Evolutionary conservation across 1,140 invertebrate genomes (phyloP), one percentile per base, ranked within the genome.

Genomic region (Aphidius gifuensis): DNA sequence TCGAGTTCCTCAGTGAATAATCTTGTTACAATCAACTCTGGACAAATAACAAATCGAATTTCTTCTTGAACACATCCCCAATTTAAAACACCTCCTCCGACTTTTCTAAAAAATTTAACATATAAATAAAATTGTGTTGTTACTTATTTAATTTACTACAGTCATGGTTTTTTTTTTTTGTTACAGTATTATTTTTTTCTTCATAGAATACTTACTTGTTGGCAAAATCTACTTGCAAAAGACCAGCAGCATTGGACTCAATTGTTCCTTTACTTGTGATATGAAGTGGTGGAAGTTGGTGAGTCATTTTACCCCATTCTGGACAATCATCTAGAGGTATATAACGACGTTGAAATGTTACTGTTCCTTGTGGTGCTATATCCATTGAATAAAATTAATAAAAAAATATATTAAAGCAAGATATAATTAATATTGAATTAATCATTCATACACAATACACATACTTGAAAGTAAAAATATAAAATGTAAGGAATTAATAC

Each of bases 61-160:
- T 99, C 97, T 83, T 99, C 97, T 82, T 99, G 96, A 4, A 98
- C 96, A 76, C 90, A 93, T 1, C 96, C 96, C 64, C 86, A 80
- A 2, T 89, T 85, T 21, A 99, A 79, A 3, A 98, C 96, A 11
- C 97, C 97, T 40, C 97, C 97, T 11, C 97, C 97, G 8, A 92
- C 76, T 68, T 81, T 90, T 69, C 88, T 90, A 16, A 16, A 16
- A 16, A 16, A 16, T 16, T 16, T 16, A 16, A 16, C 16, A 16
- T 16, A 16, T 16, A 16, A 16, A 16, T 16, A 16, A 16, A 16
- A 16, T 16, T 16, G 16, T 16, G 16, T 16, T 16, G 16, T 16
- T 16, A 16, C 16, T 16, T 16, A 16, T 16, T 16, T 16, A 16
- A 16, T 16, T 16, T 16, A 16, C 16, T 16, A 16, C 16, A 16